Evolutionary conservation across 37 sponge, comb jelly and placozoan species (phyloP).

Genomic region (Aplysina aerophoba): DNA sequence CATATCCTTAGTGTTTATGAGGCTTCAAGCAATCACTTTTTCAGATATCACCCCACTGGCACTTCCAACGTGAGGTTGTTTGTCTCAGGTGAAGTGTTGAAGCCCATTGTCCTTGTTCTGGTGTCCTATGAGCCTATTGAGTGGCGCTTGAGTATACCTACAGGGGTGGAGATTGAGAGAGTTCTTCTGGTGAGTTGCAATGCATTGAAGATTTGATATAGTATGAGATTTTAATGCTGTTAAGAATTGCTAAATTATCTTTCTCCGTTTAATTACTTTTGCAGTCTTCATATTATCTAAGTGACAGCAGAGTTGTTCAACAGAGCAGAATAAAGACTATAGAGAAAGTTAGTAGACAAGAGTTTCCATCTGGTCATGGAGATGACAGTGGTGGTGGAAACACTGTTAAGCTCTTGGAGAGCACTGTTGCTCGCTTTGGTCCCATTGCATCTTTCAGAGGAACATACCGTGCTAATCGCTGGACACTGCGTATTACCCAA

Average conservation of each 20-base stretch:
- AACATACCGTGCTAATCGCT: background rate
- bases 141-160: conserved; percentile 22
- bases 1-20: conserved; percentile 25
- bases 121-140: conserved; percentile 24
- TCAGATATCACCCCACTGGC: background rate
- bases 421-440: conserved; percentile 12
- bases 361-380: conserved; percentile 8
- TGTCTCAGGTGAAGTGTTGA: background rate
- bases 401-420: background rate
- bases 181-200: background rate
- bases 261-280: too few relatives aligned
- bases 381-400: conserved; percentile 5
- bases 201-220: background rate
- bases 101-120: conserved; percentile 25
- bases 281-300: too few relatives aligned
- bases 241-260: too few relatives aligned
- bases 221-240: too few relatives aligned
- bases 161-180: conserved; percentile 27
- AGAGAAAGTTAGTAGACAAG: too few relatives aligned
- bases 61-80: background rate
- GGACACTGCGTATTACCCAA: background rate
- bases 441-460: conserved; percentile 32
- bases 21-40: background rate
- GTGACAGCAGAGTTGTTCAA: too few relatives aligned
- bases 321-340: too few relatives aligned